A percentile compares a stretch with the other conserved stretches of the same genome.
Evolutionary conservation across 2,797 vertebrate species (phyloP).

Genomic region (Lates japonicus): DNA sequence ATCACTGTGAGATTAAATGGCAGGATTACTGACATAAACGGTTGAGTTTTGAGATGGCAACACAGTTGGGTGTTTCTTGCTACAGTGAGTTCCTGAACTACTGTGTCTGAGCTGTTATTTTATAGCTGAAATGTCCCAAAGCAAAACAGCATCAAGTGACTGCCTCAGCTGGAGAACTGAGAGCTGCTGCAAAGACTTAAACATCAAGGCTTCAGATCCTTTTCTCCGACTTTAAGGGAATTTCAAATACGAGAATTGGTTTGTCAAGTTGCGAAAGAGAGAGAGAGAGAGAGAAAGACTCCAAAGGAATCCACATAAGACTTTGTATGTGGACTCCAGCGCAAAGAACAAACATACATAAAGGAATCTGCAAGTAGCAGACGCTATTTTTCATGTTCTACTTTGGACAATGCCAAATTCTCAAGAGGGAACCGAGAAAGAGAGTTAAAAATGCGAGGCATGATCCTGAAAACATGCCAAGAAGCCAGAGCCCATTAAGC

Average conservation of each 20-base stretch:
- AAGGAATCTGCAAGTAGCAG: constrained; percentile 58
- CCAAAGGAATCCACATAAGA: constrained; percentile 60
- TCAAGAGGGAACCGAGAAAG: constrained; percentile 50
- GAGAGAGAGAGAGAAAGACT: constrained; percentile 49
- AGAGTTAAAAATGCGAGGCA: constrained; percentile 40
- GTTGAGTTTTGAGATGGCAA: constrained; percentile 46
- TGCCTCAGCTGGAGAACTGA: constrained; percentile 60
- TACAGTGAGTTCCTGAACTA: constrained; percentile 50
- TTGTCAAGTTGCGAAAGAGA: constrained; percentile 69
- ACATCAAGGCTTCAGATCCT: constrained; percentile 73
- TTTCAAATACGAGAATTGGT: constrained; percentile 73
- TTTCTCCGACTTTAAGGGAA: constrained; percentile 70
- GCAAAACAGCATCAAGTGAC: constrained; percentile 69
- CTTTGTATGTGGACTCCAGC: constrained; percentile 50
- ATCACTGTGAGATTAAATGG: constrained; percentile 48
- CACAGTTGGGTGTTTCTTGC: constrained; percentile 59
- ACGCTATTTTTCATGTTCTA: constrained; percentile 58
- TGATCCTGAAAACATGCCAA: constrained; percentile 64
- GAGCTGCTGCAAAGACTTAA: constrained; percentile 60
- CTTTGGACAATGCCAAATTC: constrained; percentile 70
- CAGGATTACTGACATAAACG: constrained; percentile 19
- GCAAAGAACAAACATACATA: constrained; percentile 62
- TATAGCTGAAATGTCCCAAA: constrained; percentile 63
- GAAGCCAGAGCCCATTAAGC: constrained; percentile 54
- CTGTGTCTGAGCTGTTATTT: constrained; percentile 55